Percentiles rank a stretch among this genome's conserved stretches.
Evolutionary conservation across 2,888 invertebrate genomes (phyloP).

Genomic region (Melanchra persicariae): DNA sequence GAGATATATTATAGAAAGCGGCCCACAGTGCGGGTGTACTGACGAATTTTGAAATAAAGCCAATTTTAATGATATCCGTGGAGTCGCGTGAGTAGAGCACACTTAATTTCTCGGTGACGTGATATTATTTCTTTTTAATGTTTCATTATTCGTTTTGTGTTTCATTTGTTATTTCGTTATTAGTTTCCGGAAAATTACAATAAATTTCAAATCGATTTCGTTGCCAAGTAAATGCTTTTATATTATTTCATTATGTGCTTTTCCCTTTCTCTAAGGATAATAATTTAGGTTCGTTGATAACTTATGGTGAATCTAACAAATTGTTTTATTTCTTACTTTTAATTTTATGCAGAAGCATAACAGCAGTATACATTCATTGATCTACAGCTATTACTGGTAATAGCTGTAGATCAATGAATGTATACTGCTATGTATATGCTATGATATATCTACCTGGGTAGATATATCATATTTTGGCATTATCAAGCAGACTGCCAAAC

Average conservation of each 20-base stretch:
- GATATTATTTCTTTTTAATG: conserved; percentile 36
- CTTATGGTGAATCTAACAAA: too few relatives aligned
- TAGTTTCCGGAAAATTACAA: conserved; percentile 11
- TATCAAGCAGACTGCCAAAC: conserved; percentile 3
- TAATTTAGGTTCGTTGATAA: too few relatives aligned
- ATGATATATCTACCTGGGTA: too few relatives aligned
- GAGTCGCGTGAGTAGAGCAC: conserved; percentile 34
- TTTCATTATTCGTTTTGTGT: conserved; percentile 30
- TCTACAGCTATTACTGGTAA: not conserved
- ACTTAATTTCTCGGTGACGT: conserved; percentile 32
- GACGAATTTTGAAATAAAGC: conserved; percentile 53
- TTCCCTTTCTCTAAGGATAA: too few relatives aligned
- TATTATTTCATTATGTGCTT: too few relatives aligned
- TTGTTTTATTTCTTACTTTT: not conserved
- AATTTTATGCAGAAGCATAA: not conserved
- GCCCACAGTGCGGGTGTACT: conserved; percentile 7
- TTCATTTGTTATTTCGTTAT: conserved; percentile 18
- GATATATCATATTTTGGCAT: not conserved
- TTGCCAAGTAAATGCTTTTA: not conserved
- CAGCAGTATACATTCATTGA: not conserved
- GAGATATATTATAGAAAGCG: too few relatives aligned
- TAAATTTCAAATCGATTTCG: conserved; percentile 7
- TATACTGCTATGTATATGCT: too few relatives aligned
- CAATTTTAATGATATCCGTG: conserved; percentile 53
- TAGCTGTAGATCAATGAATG: too few relatives aligned